Percentiles rank a stretch among this genome's conserved stretches.
phyloP scores from a whole-genome alignment of 2,113 vertebrate species.

The Numida meleagris region DNA sequence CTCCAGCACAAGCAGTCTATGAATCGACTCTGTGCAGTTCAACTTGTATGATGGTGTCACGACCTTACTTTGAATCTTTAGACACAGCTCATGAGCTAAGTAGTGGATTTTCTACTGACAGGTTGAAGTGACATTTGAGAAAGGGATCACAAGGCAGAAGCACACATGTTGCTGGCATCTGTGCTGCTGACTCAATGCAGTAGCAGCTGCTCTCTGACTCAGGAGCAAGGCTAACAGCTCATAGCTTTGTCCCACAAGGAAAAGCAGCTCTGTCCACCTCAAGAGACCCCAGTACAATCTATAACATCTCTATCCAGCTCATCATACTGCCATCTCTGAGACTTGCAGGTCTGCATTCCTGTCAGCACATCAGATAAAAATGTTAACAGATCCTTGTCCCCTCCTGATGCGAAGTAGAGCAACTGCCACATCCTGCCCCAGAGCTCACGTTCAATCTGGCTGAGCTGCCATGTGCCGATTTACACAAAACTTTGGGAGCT shows the following conservation, averaged over 20 bases:
- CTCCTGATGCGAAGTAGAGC: not conserved
- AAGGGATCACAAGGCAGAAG: not conserved
- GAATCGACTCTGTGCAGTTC: not conserved
- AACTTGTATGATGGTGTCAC: not conserved
- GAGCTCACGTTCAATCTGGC: not conserved
- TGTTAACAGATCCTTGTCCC: not conserved
- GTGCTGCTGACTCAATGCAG: fast-evolving
- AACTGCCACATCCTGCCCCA: not conserved
- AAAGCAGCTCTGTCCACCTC: not conserved
- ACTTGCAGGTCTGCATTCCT: fast-evolving
- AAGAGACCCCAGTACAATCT: not conserved
- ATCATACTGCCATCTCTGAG: not conserved
- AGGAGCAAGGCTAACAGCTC: not conserved
- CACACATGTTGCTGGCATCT: fast-evolving
- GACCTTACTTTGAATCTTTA: not conserved
- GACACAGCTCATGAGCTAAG: not conserved
- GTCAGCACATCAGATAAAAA: too few relatives aligned
- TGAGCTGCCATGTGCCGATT: not conserved
- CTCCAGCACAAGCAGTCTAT: not conserved
- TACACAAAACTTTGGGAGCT: not conserved
- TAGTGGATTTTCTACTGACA: not conserved
- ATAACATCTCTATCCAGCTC: not conserved
- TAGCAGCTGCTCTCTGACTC: not conserved
- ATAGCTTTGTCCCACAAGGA: not conserved
- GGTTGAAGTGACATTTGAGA: fast-evolving